Percentiles rank a stretch among this genome's conserved stretches.
Conservation (phyloP, 2,888 invertebrate species). For the Dromius quadrimaculatus region DNA sequence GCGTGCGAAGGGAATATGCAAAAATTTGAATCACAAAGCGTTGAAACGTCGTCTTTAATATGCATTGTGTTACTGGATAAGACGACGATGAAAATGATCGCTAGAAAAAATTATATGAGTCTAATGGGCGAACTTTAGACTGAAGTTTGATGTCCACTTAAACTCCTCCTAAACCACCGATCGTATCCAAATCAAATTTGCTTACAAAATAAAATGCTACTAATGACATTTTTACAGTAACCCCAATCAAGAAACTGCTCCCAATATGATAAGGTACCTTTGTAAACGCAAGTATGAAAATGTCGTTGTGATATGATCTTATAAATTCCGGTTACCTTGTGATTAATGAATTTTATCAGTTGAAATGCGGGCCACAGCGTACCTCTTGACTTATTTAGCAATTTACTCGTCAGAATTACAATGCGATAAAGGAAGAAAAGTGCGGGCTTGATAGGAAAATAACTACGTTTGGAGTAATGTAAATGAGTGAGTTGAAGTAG, state of each 20-base stretch:
- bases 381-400: conserved; percentile 16
- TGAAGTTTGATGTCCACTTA: too few relatives aligned
- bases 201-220: too few relatives aligned
- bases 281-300: too few relatives aligned
- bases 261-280: too few relatives aligned
- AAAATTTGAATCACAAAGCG: conserved; percentile 14
- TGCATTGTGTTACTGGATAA: not conserved
- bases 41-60: not conserved
- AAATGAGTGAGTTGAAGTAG: conserved; percentile 33
- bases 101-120: too few relatives aligned
- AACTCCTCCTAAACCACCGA: too few relatives aligned
- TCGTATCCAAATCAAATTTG: too few relatives aligned
- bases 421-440: conserved; percentile 46
- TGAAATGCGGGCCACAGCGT: conserved; percentile 20
- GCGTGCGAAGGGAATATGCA: conserved; percentile 15
- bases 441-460: conserved; percentile 41
- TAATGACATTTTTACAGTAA: too few relatives aligned
- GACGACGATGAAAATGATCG: conserved; percentile 1
- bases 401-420: conserved; percentile 48
- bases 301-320: conserved; percentile 25
- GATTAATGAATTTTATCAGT: conserved; percentile 50
- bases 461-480: conserved; percentile 49
- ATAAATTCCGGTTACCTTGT: conserved; percentile 39
- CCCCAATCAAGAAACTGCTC: too few relatives aligned
- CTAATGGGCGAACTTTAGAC: too few relatives aligned